Conservation (phyloP, 1,140 invertebrate species). For the Maconellicoccus hirsutus region DNA sequence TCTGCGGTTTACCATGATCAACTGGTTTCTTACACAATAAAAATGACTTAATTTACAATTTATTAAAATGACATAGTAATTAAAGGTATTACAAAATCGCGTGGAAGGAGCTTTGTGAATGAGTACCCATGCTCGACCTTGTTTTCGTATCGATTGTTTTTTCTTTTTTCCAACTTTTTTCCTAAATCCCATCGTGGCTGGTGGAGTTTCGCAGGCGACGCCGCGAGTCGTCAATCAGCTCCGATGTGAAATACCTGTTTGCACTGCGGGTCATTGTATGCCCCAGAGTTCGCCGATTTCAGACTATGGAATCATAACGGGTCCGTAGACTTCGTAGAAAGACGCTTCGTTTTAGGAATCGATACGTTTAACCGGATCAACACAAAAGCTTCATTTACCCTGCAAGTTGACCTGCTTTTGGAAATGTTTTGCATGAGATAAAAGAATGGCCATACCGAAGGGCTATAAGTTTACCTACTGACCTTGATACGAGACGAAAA, state of each 20-base stretch:
- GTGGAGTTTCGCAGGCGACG: neutral
- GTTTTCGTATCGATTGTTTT: neutral
- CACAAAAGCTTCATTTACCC: too few relatives aligned
- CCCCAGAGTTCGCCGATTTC: neutral
- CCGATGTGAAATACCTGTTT: neutral
- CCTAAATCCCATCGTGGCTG: neutral
- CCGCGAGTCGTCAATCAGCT: slow-evolving; percentile 7
- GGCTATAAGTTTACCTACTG: too few relatives aligned
- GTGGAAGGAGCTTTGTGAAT: neutral
- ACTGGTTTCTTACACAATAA: neutral
- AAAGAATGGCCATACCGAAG: too few relatives aligned
- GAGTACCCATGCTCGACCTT: neutral
- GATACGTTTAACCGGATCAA: too few relatives aligned
- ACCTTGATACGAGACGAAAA: too few relatives aligned
- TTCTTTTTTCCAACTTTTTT: too few relatives aligned
- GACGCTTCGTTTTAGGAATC: too few relatives aligned
- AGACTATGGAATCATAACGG: neutral
- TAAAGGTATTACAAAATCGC: neutral
- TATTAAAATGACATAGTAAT: slow-evolving; percentile 1
- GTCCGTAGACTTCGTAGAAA: too few relatives aligned
- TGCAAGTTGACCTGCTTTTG: too few relatives aligned
- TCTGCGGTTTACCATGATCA: neutral
- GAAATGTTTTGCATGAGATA: too few relatives aligned
- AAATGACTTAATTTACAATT: neutral
- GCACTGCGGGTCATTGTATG: neutral